phyloP scores from a whole-genome alignment of 2,888 invertebrate species.

The Synergus japonicus region DNA sequence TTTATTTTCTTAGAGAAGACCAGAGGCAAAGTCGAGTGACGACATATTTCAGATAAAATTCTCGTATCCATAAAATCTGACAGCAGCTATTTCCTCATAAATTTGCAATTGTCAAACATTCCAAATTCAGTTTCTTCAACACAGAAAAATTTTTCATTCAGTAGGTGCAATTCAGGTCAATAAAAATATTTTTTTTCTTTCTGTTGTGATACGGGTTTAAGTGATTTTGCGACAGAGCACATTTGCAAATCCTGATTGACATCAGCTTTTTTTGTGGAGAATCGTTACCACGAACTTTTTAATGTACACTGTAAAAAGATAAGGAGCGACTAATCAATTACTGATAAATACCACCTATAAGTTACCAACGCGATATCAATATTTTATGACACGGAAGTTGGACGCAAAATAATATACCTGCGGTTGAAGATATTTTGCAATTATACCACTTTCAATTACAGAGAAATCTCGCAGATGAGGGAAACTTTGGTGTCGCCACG shows the following conservation, averaged over 20 bases:
- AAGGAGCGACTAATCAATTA: conserved; percentile 19
- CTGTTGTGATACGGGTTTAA: conserved; percentile 23
- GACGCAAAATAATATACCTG: not conserved
- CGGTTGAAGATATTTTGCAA: not conserved
- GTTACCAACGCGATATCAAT: not conserved
- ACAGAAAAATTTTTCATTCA: too few species aligned
- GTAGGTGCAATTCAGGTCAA: not conserved
- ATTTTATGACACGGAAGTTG: conserved; percentile 6
- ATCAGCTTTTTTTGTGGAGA: conserved; percentile 15
- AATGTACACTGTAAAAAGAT: conserved; percentile 32
- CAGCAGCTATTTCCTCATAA: too few species aligned
- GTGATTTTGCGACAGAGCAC: not conserved
- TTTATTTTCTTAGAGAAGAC: not conserved
- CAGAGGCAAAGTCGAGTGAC: not conserved
- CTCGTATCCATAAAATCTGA: too few species aligned
- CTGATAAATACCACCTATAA: conserved; percentile 27
- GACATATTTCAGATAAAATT: not conserved
- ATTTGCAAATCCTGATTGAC: conserved; percentile 35
- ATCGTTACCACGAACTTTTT: conserved; percentile 11
- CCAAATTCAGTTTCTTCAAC: too few species aligned
- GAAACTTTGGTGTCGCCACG: conserved; percentile 78
- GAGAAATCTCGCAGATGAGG: conserved; percentile 80
- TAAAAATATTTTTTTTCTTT: conserved; percentile 1
- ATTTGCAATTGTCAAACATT: too few species aligned
- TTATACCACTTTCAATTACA: conserved; percentile 68